Percentiles rank a stretch among this genome's conserved stretches.
These are phyloP conservation scores for Balanococcus diminutus DNA, from an alignment of 2,888 invertebrate genomes.

Conservation along the genomic window DNA sequence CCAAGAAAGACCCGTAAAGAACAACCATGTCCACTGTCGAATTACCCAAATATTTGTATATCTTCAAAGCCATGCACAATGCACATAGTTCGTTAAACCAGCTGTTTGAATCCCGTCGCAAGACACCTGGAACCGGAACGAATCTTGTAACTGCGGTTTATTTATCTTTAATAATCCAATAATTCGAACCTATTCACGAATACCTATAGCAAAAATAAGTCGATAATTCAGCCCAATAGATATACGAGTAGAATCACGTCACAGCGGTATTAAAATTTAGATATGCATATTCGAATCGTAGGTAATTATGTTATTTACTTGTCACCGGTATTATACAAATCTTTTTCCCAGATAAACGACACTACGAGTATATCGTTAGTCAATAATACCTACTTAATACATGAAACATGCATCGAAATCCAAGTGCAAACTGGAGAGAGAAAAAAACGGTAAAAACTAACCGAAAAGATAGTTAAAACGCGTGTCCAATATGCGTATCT, in stretches of 20 bases:
- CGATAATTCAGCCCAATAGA: background rate
- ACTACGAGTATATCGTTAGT: background rate
- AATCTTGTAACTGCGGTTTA: background rate
- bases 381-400: too few relatives aligned
- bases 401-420: background rate
- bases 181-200: background rate
- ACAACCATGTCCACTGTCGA: background rate
- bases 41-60: background rate
- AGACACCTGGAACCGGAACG: background rate
- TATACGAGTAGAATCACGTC: background rate
- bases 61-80: background rate
- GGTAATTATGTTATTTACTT: slow-evolving; percentile 29
- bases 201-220: background rate
- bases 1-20: background rate
- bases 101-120: background rate
- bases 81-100: background rate
- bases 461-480: background rate
- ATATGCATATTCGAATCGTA: slow-evolving; percentile 7
- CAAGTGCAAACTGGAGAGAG: background rate
- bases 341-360: background rate
- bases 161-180: slow-evolving; percentile 5
- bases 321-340: background rate
- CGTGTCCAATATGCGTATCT: slow-evolving; percentile 1
- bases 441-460: background rate
- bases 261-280: background rate